phyloP scores from a whole-genome alignment of 53 echinoderm and acorn worm genomes.

The Astropecten irregularis region DNA sequence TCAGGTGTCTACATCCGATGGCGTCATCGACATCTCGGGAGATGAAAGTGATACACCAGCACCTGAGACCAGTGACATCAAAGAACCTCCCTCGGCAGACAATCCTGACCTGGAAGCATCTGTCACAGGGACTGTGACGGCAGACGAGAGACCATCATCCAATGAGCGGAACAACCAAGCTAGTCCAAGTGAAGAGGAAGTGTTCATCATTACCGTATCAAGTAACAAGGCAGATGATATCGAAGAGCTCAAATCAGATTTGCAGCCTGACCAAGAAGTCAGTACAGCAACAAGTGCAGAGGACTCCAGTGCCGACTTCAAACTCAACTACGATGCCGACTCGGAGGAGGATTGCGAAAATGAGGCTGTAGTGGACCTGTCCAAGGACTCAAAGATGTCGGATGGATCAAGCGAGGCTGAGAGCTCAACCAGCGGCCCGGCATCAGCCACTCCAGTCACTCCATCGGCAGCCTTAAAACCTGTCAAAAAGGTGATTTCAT shows the following conservation, averaged over 20 bases:
- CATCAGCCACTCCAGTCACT: neutral
- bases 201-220: neutral
- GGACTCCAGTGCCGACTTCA: neutral
- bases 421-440: neutral
- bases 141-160: too few species aligned
- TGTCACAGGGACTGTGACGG: neutral
- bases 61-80: neutral
- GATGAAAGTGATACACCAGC: neutral
- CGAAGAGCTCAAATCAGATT: neutral
- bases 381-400: neutral
- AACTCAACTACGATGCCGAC: constrained; percentile 39
- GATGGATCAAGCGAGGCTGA: constrained; percentile 39
- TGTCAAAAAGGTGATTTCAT: constrained; percentile 51
- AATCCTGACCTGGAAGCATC: neutral
- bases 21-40: constrained; percentile 17
- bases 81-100: neutral
- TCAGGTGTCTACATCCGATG: constrained; percentile 61
- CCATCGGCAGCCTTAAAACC: neutral
- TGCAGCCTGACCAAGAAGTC: neutral
- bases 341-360: constrained; percentile 44
- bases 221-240: too few species aligned
- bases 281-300: neutral
- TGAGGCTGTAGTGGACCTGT: constrained; percentile 5
- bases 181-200: too few species aligned
- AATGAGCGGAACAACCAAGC: too few species aligned